A percentile compares a stretch with the other conserved stretches of the same genome.
Evolutionary conservation across 1,140 invertebrate genomes (phyloP).

Genomic region (Ruditapes philippinarum): DNA sequence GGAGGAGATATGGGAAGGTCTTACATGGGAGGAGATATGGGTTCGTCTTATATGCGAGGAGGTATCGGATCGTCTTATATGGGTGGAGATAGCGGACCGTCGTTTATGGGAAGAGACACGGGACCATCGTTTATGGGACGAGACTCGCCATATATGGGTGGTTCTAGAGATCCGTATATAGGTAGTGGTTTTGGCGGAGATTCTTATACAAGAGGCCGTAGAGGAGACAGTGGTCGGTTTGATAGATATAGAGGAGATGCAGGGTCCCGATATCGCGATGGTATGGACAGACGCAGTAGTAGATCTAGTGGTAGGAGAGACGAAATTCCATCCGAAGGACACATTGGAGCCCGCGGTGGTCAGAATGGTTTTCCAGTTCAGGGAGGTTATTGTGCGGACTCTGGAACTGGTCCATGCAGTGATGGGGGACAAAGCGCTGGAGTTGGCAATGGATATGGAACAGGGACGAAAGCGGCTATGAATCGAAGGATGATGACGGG

Average conservation of each 20-base stretch:
- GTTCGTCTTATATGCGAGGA: background rate
- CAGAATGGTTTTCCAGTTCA: constrained; percentile 21
- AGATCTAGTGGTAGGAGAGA: background rate
- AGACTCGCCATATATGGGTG: background rate
- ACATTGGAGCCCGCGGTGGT: constrained; percentile 38
- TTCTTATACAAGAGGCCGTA: too few species aligned
- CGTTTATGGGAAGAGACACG: background rate
- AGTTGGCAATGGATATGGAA: constrained; percentile 13
- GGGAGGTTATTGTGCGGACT: constrained; percentile 41
- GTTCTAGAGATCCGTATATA: too few species aligned
- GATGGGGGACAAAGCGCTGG: constrained; percentile 19
- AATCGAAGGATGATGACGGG: background rate
- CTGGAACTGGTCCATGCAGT: background rate
- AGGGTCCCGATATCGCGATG: background rate
- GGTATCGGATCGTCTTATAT: background rate
- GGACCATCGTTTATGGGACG: background rate
- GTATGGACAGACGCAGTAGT: background rate
- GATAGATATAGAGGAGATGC: too few species aligned
- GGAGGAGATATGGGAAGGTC: too few species aligned
- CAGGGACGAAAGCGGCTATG: constrained; percentile 7
- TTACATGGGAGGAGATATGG: background rate
- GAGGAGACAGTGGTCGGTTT: too few species aligned
- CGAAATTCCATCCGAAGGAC: background rate
- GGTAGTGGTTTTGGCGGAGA: background rate
- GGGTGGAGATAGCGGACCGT: background rate